phyloP scores from a whole-genome alignment of 2,888 invertebrate species.

The Yponomeuta evonymella region DNA sequence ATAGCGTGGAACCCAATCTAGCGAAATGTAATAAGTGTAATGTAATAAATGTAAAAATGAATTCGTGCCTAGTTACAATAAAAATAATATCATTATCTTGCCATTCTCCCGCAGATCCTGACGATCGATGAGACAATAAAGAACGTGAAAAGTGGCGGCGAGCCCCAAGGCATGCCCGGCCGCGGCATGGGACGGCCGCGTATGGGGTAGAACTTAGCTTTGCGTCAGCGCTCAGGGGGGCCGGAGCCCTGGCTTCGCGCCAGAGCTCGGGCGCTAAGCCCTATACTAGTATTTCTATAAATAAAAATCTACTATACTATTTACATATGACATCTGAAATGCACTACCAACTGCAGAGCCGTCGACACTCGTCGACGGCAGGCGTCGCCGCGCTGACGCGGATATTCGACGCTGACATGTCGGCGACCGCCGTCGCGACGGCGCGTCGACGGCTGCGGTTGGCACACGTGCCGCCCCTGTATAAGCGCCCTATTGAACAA shows the following conservation, averaged over 20 bases:
- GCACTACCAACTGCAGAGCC: too few species aligned
- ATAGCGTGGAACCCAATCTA: too few species aligned
- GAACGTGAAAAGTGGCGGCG: slow-evolving; percentile 82
- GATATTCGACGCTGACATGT: too few species aligned
- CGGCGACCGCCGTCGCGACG: too few species aligned
- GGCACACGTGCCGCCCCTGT: too few species aligned
- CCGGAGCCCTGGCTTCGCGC: not conserved
- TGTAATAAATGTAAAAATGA: too few species aligned
- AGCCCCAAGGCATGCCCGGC: slow-evolving; percentile 67
- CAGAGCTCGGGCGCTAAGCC: not conserved
- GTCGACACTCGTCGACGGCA: too few species aligned
- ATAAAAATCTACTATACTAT: not conserved
- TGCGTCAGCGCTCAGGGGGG: not conserved
- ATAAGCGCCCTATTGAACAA: too few species aligned
- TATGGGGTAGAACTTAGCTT: slow-evolving; percentile 52
- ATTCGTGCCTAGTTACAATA: not conserved
- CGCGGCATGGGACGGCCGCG: slow-evolving; percentile 87
- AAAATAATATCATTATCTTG: slow-evolving; percentile 4
- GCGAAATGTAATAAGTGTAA: too few species aligned
- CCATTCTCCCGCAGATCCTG: slow-evolving; percentile 76
- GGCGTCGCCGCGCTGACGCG: too few species aligned
- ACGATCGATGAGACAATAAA: slow-evolving; percentile 99
- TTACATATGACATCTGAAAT: too few species aligned
- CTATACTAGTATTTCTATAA: not conserved
- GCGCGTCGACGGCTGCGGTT: too few species aligned